Percentiles rank a stretch among this genome's conserved stretches.
Evolutionary conservation across 2,888 invertebrate species (phyloP).

Genomic region (Phengaris arion): DNA sequence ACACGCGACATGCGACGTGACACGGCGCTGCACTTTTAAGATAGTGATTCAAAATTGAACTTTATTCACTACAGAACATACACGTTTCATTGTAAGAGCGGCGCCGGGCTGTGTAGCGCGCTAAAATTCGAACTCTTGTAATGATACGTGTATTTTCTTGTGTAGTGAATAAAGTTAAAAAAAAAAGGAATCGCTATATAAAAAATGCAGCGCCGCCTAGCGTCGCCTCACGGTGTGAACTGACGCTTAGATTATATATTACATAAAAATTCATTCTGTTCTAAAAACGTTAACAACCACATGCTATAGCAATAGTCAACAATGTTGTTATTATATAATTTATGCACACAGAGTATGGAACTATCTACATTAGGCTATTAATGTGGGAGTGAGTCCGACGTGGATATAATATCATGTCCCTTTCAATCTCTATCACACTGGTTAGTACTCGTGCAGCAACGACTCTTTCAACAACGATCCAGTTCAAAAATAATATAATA

Average conservation of each 20-base stretch:
- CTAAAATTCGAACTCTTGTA: too few species aligned
- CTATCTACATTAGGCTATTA: slow-evolving; percentile 49
- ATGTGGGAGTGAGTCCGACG: slow-evolving; percentile 16
- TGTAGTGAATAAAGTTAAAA: too few species aligned
- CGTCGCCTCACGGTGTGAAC: too few species aligned
- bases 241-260: slow-evolving; percentile 52
- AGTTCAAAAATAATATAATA: background rate
- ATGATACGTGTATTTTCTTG: too few species aligned
- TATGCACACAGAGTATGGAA: slow-evolving; percentile 73
- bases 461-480: background rate
- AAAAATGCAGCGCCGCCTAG: too few species aligned
- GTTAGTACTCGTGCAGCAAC: background rate
- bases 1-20: too few species aligned
- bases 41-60: too few species aligned
- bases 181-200: too few species aligned
- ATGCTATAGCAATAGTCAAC: slow-evolving; percentile 80
- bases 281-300: slow-evolving; percentile 79
- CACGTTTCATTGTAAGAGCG: too few species aligned
- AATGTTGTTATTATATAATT: slow-evolving; percentile 76
- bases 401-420: background rate
- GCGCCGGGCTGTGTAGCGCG: too few species aligned
- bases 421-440: background rate
- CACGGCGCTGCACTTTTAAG: too few species aligned
- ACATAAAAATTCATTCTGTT: slow-evolving; percentile 76
- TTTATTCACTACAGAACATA: too few species aligned